Conservation (phyloP, 2,797 vertebrate genomes). For the Artibeus jamaicensis region DNA sequence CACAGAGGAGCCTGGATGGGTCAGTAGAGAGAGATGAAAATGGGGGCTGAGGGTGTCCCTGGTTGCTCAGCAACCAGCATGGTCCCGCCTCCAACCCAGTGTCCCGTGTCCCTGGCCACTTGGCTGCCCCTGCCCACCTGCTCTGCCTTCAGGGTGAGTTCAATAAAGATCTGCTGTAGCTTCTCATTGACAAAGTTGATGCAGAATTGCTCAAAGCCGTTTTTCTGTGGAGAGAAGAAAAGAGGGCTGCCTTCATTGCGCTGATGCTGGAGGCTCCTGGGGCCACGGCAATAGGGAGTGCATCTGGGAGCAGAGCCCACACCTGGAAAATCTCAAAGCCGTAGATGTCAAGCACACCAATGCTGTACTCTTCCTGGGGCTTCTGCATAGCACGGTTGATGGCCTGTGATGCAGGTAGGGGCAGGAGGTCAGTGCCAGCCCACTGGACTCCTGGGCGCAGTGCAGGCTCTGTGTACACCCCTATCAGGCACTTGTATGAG, state of each 20-base stretch:
- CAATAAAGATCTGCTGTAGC: conserved; percentile 98
- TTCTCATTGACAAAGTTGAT: conserved; percentile 99
- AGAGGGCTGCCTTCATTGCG: background rate
- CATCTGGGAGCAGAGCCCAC: background rate
- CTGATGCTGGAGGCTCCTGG: background rate
- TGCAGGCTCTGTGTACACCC: too few species aligned
- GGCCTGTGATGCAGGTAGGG: conserved; percentile 80
- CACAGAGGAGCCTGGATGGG: background rate
- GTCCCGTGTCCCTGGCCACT: background rate
- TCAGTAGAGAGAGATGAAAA: background rate
- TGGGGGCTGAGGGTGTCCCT: background rate
- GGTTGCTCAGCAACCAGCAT: background rate
- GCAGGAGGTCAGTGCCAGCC: background rate
- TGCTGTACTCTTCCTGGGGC: conserved; percentile 92
- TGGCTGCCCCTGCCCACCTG: conserved; percentile 85
- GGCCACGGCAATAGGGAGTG: background rate
- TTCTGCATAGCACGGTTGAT: conserved; percentile 97
- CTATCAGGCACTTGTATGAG: background rate
- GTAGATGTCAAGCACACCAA: conserved; percentile 97
- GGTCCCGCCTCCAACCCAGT: background rate
- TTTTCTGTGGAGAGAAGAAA: conserved; percentile 86
- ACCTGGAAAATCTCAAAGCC: conserved; percentile 99
- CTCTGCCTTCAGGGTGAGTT: conserved; percentile 97
- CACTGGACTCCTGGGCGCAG: rapidly evolving
- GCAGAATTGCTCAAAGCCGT: conserved; percentile 98